Base-by-base conservation (phyloP, 2,888 invertebrate species). In the Lasioglossum leucozonium region DNA sequence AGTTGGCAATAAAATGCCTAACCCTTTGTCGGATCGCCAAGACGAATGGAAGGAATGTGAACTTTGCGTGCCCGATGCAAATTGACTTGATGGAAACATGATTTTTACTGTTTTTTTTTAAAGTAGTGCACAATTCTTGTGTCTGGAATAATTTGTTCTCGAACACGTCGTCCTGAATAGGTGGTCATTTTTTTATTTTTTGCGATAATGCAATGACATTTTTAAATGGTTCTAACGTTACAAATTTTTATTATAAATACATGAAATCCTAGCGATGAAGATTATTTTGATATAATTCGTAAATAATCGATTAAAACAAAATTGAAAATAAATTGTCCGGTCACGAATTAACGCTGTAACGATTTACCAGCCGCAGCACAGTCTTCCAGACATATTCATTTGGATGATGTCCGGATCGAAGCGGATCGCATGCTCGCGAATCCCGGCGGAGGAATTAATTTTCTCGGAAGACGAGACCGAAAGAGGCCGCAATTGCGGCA, bases 301-400 rank as follows among this genome's bases (percentile, higher is more conserved):
- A 44, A 16, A 44, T 44, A 44, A 44, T 44, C 44, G 4, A 44
- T 44, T 16, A 5, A 47, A 18, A 47, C 47, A 47, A 22, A 47
- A 47, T 47, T 47, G 6, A 6, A 18, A 47, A 47, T 47, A 18
- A 22, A 18, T 47, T 18, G 18, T 18, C 6, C 18, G 18, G 5
- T 47, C 18, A 6, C 47, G 47, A 47, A 18, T 18, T 18, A 47
- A 47, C 18, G 0, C 4, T 47, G 0, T 6, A 55, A 65, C 40
- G 22, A 73, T 77, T 85, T 81, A 71, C 26, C 85, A 96, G 96
- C 96, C 95, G 0, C 96, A 96, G 89, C 95, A 96, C 87, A 95
- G 95, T 75, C 93, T 96, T 11, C 96, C 96, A 2, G 96, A 96
- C 91, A 94, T 96, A 72, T 96, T 96, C 89, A 91, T 96, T 78